These are phyloP conservation scores for Apodemia zela DNA, from an alignment of 2,888 invertebrate species.

Conservation along the genomic window DNA sequence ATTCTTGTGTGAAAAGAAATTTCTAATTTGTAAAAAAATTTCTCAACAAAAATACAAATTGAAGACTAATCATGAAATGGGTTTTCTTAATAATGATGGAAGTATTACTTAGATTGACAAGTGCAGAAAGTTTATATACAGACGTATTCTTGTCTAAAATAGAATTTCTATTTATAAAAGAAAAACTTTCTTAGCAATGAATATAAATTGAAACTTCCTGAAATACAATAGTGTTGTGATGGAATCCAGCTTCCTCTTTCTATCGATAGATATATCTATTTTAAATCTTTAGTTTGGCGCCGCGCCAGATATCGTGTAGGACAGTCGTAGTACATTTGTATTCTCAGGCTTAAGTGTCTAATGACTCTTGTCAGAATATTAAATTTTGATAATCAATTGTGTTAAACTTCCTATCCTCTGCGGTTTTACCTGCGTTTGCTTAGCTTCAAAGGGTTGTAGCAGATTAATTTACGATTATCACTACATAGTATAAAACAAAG, in stretches of 20 bases:
- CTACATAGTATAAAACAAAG: no score
- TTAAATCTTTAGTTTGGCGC: constrained; percentile 44
- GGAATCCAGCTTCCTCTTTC: constrained; percentile 44
- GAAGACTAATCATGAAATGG: no score
- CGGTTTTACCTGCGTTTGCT: background rate
- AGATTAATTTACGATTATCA: no score
- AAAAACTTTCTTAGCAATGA: constrained; percentile 8
- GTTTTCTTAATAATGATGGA: no score
- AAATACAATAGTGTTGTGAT: constrained; percentile 55
- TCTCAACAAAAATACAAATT: no score
- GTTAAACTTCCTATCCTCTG: background rate
- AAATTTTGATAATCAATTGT: constrained; percentile 6
- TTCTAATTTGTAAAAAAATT: no score
- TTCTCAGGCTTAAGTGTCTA: constrained; percentile 8
- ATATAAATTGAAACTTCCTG: constrained; percentile 37
- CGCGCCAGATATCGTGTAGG: constrained; percentile 40
- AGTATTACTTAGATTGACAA: no score
- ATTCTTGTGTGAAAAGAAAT: no score
- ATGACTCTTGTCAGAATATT: constrained; percentile 11
- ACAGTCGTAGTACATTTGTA: constrained; percentile 27
- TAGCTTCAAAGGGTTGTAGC: background rate
- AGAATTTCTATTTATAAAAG: background rate
- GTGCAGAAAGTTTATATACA: no score
- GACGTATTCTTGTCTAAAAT: no score
- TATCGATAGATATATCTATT: constrained; percentile 53